phyloP scores from a whole-genome alignment of 1,140 invertebrate species.

The Hetaerina americana region DNA sequence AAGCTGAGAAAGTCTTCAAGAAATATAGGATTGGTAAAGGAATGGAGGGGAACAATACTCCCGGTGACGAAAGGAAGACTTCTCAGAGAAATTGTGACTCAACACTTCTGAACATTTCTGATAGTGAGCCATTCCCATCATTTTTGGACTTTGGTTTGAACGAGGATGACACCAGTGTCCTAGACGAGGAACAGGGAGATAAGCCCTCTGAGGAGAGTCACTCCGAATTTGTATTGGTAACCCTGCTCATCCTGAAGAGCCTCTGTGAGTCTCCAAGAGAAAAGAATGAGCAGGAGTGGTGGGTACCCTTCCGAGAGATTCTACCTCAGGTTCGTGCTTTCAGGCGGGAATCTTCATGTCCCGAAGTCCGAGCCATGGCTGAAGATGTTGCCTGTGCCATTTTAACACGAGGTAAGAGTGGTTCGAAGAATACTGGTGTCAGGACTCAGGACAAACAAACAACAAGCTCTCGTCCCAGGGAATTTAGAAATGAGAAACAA shows the following conservation, averaged over 20 bases:
- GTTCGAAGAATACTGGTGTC: too few species aligned
- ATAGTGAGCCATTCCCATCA: not conserved
- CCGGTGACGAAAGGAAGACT: not conserved
- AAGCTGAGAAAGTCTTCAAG: slow-evolving; percentile 5
- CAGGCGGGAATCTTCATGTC: slow-evolving; percentile 13
- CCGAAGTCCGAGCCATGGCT: slow-evolving; percentile 22
- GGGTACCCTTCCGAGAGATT: slow-evolving; percentile 31
- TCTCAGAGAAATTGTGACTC: not conserved
- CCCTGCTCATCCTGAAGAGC: slow-evolving; percentile 30
- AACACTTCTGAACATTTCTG: not conserved
- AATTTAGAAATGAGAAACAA: not conserved
- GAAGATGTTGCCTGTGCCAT: slow-evolving; percentile 18
- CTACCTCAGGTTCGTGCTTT: slow-evolving; percentile 30
- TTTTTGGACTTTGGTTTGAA: not conserved
- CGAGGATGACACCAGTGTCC: not conserved
- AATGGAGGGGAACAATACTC: not conserved
- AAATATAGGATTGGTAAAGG: too few species aligned
- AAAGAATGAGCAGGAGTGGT: slow-evolving; percentile 19
- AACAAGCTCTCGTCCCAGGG: not conserved
- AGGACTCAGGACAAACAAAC: too few species aligned
- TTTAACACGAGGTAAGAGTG: not conserved
- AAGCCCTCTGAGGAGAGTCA: not conserved
- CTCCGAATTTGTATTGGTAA: not conserved
- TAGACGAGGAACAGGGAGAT: not conserved
- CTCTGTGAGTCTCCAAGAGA: slow-evolving; percentile 25